Evolutionary conservation across 2,888 invertebrate genomes (phyloP).

Genomic region (Clepsis dumicolana): DNA sequence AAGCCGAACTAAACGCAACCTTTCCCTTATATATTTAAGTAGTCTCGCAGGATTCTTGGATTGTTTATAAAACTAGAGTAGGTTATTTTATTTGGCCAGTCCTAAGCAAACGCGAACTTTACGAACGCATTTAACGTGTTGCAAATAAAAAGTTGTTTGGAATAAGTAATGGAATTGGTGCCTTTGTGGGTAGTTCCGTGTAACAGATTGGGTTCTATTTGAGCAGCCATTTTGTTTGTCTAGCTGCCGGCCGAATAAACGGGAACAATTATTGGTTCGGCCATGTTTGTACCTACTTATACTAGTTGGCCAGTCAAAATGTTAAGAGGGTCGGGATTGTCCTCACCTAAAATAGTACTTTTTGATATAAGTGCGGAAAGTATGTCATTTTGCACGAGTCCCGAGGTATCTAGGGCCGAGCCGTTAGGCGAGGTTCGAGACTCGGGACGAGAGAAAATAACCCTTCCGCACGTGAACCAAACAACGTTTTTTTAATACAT

Average conservation of each 20-base stretch:
- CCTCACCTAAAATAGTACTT: too few species aligned
- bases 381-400: too few species aligned
- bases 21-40: not conserved
- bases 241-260: conserved; percentile 25
- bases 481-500: too few species aligned
- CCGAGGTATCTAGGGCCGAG: too few species aligned
- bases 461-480: too few species aligned
- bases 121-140: conserved; percentile 67
- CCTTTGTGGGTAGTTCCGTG: conserved; percentile 51
- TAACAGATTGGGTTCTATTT: conserved; percentile 32
- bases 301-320: conserved; percentile 28
- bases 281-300: conserved; percentile 37
- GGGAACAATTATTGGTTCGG: conserved; percentile 15
- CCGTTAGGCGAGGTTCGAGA: too few species aligned
- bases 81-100: conserved; percentile 61
- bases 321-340: not conserved
- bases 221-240: conserved; percentile 29
- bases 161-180: conserved; percentile 67
- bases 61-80: conserved; percentile 37
- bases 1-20: not conserved
- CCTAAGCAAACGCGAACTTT: conserved; percentile 65
- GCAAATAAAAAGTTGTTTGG: conserved; percentile 70
- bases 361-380: too few species aligned
- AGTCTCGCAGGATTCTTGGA: not conserved
- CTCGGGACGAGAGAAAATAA: too few species aligned